Percentiles rank a stretch among this genome's conserved stretches.
Evolutionary conservation across 2,113 vertebrate species (phyloP).

Genomic region (Mus musculus): GRCm39 chr12:35072501-35073000

Average conservation of each 20-base stretch:
- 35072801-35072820: not conserved
- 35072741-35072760: not conserved
- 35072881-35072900: not conserved
- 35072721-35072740: not conserved
- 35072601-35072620: not conserved
- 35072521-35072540: not conserved
- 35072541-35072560: not conserved
- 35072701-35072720: not conserved
- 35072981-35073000: not conserved
- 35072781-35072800: not conserved
- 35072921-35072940: not conserved
- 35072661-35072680: not conserved
- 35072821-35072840: not conserved
- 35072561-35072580: not conserved
- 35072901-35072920: too few species aligned
- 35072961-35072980: slow-evolving; percentile 30
- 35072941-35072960: not conserved
- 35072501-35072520: not conserved
- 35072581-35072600: not conserved
- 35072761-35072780: not conserved
- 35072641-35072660: not conserved
- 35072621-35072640: not conserved
- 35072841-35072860: not conserved
- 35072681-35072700: not conserved
- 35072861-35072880: not conserved